Conservation (phyloP, 2,113 vertebrate genomes). For the Ptilorrhoa leucosticta region DNA sequence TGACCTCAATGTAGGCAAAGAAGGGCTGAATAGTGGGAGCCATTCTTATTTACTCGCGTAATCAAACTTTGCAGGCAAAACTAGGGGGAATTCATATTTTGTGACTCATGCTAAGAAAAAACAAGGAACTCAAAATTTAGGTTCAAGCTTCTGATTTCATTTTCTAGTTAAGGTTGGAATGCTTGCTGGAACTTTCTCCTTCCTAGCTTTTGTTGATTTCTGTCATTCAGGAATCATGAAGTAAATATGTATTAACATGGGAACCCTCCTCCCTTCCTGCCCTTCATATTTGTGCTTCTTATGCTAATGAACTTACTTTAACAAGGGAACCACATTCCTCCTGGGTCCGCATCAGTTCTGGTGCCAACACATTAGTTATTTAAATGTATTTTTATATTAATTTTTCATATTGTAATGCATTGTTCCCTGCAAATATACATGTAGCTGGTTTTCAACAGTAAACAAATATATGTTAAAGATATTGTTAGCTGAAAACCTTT, state of each 20-base stretch:
- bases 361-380: slow-evolving; percentile 57
- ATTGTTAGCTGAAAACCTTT: not conserved
- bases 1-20: not conserved
- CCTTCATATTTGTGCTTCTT: slow-evolving; percentile 51
- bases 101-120: not conserved
- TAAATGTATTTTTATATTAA: slow-evolving; percentile 57
- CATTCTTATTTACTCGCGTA: not conserved
- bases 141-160: not conserved
- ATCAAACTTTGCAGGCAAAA: not conserved
- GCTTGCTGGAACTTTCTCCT: slow-evolving; percentile 2
- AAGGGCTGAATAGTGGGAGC: not conserved
- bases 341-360: slow-evolving; percentile 23
- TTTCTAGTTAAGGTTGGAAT: not conserved
- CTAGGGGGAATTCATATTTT: not conserved
- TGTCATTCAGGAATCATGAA: slow-evolving; percentile 50
- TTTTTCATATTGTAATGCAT: slow-evolving; percentile 58
- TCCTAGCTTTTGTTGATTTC: slow-evolving; percentile 47
- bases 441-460: not conserved
- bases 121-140: not conserved
- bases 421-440: slow-evolving; percentile 38
- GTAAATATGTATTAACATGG: slow-evolving; percentile 65
- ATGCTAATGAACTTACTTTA: slow-evolving; percentile 52
- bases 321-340: slow-evolving; percentile 52
- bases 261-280: slow-evolving; percentile 34
- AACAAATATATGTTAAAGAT: slow-evolving; percentile 21